Conservation (phyloP, 1,140 invertebrate species). For the Eciton burchellii region DNA sequence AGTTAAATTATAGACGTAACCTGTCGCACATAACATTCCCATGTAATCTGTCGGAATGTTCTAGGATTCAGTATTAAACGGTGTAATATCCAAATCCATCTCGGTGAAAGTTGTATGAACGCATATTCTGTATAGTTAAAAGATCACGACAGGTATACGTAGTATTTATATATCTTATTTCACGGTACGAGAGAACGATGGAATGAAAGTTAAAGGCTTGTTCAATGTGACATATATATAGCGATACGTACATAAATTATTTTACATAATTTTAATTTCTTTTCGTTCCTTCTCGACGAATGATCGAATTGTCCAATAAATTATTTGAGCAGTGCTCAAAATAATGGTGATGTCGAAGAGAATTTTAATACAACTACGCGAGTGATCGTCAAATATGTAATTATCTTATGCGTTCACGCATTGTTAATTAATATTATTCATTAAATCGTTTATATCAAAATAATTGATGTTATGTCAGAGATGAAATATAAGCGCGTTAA, state of each 20-base stretch:
- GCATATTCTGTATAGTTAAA: neutral
- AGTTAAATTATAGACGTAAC: slow-evolving; percentile 44
- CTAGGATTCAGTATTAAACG: slow-evolving; percentile 75
- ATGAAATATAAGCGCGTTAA: neutral
- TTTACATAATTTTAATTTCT: slow-evolving; percentile 69
- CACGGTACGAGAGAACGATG: neutral
- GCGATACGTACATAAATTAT: slow-evolving; percentile 69
- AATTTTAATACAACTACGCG: slow-evolving; percentile 24
- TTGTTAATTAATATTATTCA: slow-evolving; percentile 10
- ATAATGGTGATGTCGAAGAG: neutral
- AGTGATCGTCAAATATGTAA: slow-evolving; percentile 6
- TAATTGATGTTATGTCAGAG: neutral
- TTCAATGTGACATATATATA: slow-evolving; percentile 61
- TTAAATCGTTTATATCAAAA: neutral
- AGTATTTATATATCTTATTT: too few relatives aligned
- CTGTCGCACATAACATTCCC: slow-evolving; percentile 64
- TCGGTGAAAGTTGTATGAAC: too few relatives aligned
- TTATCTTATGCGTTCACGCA: neutral
- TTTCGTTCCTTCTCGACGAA: slow-evolving; percentile 36
- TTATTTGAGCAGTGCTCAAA: neutral
- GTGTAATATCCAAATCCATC: slow-evolving; percentile 29
- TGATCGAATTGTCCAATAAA: neutral
- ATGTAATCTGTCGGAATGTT: slow-evolving; percentile 25
- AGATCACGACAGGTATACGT: neutral
- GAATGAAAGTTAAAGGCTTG: slow-evolving; percentile 51